Evolutionary conservation across 2,888 invertebrate genomes (phyloP).

Genomic region (Cactoblastis cactorum): DNA sequence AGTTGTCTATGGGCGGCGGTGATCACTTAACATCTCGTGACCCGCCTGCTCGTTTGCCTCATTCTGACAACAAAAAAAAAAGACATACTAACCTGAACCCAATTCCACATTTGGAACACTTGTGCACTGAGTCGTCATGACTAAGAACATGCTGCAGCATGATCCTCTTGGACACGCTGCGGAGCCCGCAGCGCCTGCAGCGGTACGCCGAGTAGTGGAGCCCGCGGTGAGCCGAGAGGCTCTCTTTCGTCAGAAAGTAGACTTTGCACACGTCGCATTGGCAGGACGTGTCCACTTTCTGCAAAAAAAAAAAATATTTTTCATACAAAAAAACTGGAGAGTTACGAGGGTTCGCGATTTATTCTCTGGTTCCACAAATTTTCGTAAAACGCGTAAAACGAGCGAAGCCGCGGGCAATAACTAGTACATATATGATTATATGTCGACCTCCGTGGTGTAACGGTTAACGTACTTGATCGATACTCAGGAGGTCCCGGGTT

Average conservation of each 20-base stretch:
- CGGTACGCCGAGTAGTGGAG: conserved; percentile 44
- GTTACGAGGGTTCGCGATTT: too few relatives aligned
- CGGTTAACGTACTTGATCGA: too few relatives aligned
- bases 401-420: too few relatives aligned
- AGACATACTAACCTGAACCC: conserved; percentile 3
- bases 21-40: neutral
- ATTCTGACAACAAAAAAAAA: too few relatives aligned
- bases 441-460: too few relatives aligned
- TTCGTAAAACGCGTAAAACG: too few relatives aligned
- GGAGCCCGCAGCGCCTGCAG: conserved; percentile 40
- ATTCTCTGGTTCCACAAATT: too few relatives aligned
- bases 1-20: too few relatives aligned
- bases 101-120: neutral
- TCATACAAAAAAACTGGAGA: too few relatives aligned
- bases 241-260: conserved; percentile 52
- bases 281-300: conserved; percentile 48
- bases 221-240: conserved; percentile 40
- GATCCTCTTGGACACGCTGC: conserved; percentile 40
- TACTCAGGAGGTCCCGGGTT: too few relatives aligned
- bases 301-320: conserved; percentile 14
- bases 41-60: neutral
- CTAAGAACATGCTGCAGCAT: conserved; percentile 39
- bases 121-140: conserved; percentile 16
- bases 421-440: too few relatives aligned
- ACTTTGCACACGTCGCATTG: conserved; percentile 59